These are phyloP conservation scores for Caprella mutica DNA, from an alignment of 2,888 invertebrate species.

Conservation along the genomic window DNA sequence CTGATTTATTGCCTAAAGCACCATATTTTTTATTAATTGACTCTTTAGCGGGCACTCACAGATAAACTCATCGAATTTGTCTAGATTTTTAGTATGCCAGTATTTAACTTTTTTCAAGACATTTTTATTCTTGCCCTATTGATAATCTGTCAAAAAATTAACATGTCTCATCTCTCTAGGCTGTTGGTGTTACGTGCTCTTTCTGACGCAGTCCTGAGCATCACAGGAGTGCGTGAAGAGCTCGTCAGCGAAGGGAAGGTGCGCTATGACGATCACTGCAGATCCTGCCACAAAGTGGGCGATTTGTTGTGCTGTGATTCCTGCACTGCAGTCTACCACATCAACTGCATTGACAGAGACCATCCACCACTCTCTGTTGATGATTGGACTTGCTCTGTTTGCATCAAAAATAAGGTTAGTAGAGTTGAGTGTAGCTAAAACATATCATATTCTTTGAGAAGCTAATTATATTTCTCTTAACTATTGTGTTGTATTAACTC, in stretches of 20 bases:
- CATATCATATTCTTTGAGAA: too few relatives aligned
- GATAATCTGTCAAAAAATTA: too few relatives aligned
- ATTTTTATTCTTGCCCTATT: too few relatives aligned
- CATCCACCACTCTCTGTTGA: conserved; percentile 66
- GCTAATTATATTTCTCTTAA: too few relatives aligned
- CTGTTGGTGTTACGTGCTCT: conserved; percentile 69
- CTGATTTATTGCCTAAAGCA: too few relatives aligned
- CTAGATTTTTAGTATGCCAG: too few relatives aligned
- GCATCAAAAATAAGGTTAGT: conserved; percentile 70
- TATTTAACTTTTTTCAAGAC: too few relatives aligned
- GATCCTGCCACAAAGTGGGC: conserved; percentile 75
- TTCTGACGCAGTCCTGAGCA: conserved; percentile 85
- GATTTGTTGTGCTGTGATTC: conserved; percentile 95
- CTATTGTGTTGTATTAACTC: too few relatives aligned
- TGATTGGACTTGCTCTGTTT: conserved; percentile 93
- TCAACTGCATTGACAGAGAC: conserved; percentile 74
- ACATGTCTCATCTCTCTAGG: conserved; percentile 48
- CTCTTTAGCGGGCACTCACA: too few relatives aligned
- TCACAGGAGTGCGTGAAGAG: conserved; percentile 85
- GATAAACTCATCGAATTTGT: too few relatives aligned
- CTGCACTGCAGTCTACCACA: conserved; percentile 94
- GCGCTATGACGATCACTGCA: conserved; percentile 84
- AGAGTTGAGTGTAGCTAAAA: not conserved
- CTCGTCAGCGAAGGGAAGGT: conserved; percentile 82
- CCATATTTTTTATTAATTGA: too few relatives aligned